These are phyloP conservation scores for Eupithecia vulgata DNA, from an alignment of 2,888 invertebrate genomes.

Conservation along the genomic window DNA sequence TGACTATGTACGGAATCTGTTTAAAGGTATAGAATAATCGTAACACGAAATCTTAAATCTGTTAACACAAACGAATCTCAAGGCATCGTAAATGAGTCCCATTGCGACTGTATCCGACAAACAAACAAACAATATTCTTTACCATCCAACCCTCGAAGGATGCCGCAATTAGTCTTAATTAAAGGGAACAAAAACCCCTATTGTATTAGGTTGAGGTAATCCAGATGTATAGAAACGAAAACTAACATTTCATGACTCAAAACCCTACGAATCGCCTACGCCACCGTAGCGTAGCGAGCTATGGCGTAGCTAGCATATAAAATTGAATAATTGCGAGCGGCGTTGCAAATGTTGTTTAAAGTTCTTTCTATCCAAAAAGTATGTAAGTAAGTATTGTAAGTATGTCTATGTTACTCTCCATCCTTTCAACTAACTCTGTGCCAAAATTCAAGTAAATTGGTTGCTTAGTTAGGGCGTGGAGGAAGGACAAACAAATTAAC, in stretches of 20 bases:
- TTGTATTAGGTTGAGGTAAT: constrained; percentile 24
- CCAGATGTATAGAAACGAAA: constrained; percentile 13
- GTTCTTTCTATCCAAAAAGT: too few relatives aligned
- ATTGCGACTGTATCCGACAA: constrained; percentile 44
- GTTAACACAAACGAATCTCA: constrained; percentile 32
- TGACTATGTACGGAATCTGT: neutral
- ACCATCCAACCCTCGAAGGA: constrained; percentile 52
- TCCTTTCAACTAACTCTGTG: too few relatives aligned
- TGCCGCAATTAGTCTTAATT: constrained; percentile 75
- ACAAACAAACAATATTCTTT: constrained; percentile 43
- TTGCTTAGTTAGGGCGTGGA: too few relatives aligned
- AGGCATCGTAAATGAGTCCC: constrained; percentile 31
- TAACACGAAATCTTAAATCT: constrained; percentile 20
- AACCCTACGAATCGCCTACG: neutral
- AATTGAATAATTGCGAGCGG: too few relatives aligned
- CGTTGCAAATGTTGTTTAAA: too few relatives aligned
- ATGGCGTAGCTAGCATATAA: too few relatives aligned
- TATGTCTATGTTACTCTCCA: too few relatives aligned
- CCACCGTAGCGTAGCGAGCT: neutral
- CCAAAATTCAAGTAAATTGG: too few relatives aligned
- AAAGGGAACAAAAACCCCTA: constrained; percentile 56
- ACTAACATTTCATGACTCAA: neutral
- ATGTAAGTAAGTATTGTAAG: too few relatives aligned
- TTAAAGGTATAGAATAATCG: neutral
- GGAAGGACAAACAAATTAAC: too few relatives aligned